Percentiles rank a stretch among this genome's conserved stretches.
Evolutionary conservation across 2,797 vertebrate genomes (phyloP).

Genomic region (Gastrophryne carolinensis): DNA sequence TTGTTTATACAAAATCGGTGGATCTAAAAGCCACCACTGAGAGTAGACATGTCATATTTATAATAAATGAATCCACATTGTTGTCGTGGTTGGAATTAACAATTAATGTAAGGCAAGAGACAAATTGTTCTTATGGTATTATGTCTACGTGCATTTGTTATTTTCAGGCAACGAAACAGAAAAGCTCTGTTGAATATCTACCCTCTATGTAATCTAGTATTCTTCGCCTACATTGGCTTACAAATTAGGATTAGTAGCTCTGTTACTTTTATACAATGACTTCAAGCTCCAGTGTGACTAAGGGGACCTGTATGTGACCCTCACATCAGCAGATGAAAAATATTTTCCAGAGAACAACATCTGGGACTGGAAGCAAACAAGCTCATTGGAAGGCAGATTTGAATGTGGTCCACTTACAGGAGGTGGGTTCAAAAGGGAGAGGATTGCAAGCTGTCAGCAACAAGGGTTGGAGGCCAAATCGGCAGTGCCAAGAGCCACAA

Average conservation of each 20-base stretch:
- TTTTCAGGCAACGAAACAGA: too few relatives aligned
- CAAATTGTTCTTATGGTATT: too few relatives aligned
- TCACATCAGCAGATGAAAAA: constrained; percentile 63
- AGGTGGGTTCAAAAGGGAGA: constrained; percentile 68
- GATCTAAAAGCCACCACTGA: too few relatives aligned
- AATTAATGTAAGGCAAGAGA: too few relatives aligned
- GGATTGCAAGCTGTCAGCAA: constrained; percentile 67
- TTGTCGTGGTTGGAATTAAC: too few relatives aligned
- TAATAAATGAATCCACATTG: too few relatives aligned
- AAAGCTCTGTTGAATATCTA: too few relatives aligned
- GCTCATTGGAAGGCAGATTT: constrained; percentile 66
- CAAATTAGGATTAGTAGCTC: neutral
- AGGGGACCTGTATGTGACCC: constrained; percentile 69
- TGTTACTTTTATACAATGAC: neutral
- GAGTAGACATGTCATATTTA: too few relatives aligned
- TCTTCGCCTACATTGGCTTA: neutral
- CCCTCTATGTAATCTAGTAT: too few relatives aligned
- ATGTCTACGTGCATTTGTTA: too few relatives aligned
- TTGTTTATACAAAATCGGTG: too few relatives aligned
- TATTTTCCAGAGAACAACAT: constrained; percentile 66
- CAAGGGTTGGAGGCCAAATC: constrained; percentile 63
- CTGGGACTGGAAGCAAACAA: constrained; percentile 68
- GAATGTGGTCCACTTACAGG: constrained; percentile 68
- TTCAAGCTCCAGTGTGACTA: constrained; percentile 37
- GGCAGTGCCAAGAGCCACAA: constrained; percentile 59